Evolutionary conservation across 2,113 vertebrate genomes (phyloP), one percentile per base, ranked within the genome.

Genomic region (Vanacampus margaritifer): DNA sequence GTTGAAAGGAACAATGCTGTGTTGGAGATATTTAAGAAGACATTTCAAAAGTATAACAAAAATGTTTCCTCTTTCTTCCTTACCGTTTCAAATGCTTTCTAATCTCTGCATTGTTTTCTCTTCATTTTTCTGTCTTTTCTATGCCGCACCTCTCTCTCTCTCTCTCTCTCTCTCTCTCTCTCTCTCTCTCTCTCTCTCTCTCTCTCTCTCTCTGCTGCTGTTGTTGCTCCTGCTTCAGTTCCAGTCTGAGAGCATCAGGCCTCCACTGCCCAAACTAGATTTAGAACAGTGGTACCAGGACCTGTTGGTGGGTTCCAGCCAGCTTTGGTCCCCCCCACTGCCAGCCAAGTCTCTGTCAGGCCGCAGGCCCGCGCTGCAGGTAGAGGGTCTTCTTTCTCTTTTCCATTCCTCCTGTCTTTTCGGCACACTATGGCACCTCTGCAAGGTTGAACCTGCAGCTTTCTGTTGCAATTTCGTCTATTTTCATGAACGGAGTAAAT

Each of bases 271-370:
- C 0, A 84, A 87, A 89, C 80, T 94, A 90, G 93, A 93, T 82
- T 91, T 93, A 89, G 91, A 93, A 83, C 86, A 82, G 77, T 93
- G 90, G 89, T 92, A 93, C 88, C 94, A 88, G 91, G 91, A 91
- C 91, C 83, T 94, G 86, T 93, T 93, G 87, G 76, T 85, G 32
- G 87, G 80, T 54, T 85, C 83, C 32, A 84, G 87, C 87, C 79
- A 85, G 88, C 91, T 93, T 62, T 93, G 91, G 72, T 90, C 93
- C 61, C 91, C 85, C 14, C 68, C 81, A 73, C 79, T 88, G 66
- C 85, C 85, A 0, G 75, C 80, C 81, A 91, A 88, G 81, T 71
- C 75, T n/a, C 77, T 79, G 63, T 87, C 85, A 2, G 76, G 85
- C 71, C 79, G 75, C 82, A 81, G 81, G 60, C 81, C 86, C 19